Conservation (phyloP, 2,797 vertebrate species). For the Cryptoblepharus egeriae region DNA sequence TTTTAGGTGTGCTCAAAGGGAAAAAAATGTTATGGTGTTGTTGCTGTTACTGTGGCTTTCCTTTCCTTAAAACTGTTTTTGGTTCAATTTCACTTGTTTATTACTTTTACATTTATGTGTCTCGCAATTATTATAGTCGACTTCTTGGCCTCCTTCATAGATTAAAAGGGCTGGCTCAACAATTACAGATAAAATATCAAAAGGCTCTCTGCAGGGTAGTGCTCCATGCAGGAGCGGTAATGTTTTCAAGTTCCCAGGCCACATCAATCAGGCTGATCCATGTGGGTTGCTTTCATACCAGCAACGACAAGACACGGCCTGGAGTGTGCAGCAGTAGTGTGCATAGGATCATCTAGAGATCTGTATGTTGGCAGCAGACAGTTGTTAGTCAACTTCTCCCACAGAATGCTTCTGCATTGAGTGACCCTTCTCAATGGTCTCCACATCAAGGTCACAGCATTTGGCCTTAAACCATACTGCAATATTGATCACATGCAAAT, state of each 20-base stretch:
- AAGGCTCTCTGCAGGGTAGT: background rate
- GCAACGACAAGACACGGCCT: background rate
- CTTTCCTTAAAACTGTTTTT: too few relatives aligned
- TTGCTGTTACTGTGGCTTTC: too few relatives aligned
- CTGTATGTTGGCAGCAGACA: background rate
- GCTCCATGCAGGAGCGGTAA: conserved; percentile 14
- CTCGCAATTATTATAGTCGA: conserved; percentile 46
- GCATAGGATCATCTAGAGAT: background rate
- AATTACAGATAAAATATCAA: background rate
- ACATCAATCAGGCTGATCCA: background rate
- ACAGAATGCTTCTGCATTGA: background rate
- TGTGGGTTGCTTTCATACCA: background rate
- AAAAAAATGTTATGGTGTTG: too few relatives aligned
- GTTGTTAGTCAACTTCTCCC: background rate
- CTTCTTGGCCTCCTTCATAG: conserved; percentile 54
- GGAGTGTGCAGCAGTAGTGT: too few relatives aligned
- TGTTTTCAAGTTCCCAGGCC: background rate
- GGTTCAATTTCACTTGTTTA: too few relatives aligned
- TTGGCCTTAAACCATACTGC: conserved; percentile 3
- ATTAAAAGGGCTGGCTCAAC: conserved; percentile 45
- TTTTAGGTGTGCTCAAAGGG: too few relatives aligned
- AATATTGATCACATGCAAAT: conserved; percentile 59
- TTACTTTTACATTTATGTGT: too few relatives aligned
- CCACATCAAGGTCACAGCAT: background rate
- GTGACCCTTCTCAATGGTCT: background rate